phyloP scores from a whole-genome alignment of 2,113 vertebrate species.

The Tetraodon nigroviridis region DNA sequence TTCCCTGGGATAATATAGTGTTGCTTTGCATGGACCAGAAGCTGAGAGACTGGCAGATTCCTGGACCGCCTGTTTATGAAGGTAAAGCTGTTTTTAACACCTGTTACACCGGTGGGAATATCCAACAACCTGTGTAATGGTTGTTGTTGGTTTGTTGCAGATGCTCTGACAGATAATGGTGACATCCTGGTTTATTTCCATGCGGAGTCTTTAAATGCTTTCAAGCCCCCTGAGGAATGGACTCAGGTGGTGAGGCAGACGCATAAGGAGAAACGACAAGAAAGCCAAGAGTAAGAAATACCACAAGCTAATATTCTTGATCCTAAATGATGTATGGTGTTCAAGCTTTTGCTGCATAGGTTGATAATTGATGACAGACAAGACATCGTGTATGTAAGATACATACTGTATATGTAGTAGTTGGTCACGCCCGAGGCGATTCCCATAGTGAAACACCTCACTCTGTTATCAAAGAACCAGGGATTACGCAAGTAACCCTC shows the following conservation, averaged over 20 bases:
- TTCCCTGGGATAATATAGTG: constrained; percentile 87
- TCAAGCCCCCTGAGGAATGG: constrained; percentile 79
- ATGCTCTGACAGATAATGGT: constrained; percentile 82
- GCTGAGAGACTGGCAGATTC: constrained; percentile 85
- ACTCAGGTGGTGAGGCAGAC: constrained; percentile 76
- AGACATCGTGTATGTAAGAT: too few species aligned
- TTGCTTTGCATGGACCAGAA: constrained; percentile 87
- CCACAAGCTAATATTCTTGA: not conserved
- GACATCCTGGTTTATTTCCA: constrained; percentile 86
- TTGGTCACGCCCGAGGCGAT: too few species aligned
- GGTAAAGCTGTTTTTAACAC: constrained; percentile 62
- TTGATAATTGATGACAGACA: not conserved
- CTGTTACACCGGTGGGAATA: too few species aligned
- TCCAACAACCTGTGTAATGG: not conserved
- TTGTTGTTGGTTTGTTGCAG: constrained; percentile 53
- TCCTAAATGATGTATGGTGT: not conserved
- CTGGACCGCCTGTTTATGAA: constrained; percentile 64
- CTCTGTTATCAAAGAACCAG: too few species aligned
- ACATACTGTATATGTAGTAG: too few species aligned
- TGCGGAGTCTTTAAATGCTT: constrained; percentile 75
- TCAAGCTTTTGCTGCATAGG: not conserved
- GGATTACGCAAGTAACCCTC: too few species aligned
- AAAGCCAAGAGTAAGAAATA: constrained; percentile 51
- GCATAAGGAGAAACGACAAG: constrained; percentile 67
- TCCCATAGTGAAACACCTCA: too few species aligned